Conservation (phyloP, 2,888 invertebrate genomes). For the Anagyrus pseudococci region DNA sequence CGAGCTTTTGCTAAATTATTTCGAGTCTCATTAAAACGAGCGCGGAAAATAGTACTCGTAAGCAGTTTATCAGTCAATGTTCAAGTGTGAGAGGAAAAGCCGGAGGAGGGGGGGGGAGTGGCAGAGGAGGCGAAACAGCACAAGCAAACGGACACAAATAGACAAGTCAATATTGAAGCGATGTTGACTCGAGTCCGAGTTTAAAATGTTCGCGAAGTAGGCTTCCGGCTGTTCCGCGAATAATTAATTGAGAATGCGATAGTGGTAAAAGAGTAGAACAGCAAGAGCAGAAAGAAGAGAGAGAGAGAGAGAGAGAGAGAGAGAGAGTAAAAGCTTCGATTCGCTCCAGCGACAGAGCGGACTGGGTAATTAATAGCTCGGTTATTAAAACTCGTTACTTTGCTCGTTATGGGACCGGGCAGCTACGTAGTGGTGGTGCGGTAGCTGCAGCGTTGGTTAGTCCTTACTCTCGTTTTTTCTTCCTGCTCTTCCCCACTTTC, state of each 20-base stretch:
- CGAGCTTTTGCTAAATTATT: no score
- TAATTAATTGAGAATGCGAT: constrained; percentile 38
- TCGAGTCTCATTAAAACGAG: no score
- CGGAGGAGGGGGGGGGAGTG: no score
- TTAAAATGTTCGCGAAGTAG: constrained; percentile 20
- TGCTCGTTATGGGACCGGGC: constrained; percentile 44
- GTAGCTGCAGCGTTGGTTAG: no score
- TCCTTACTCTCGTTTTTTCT: constrained; percentile 16
- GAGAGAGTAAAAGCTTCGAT: constrained; percentile 26
- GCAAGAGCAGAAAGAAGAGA: constrained; percentile 7
- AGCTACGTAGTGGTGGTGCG: no score
- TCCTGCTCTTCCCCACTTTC: constrained; percentile 21
- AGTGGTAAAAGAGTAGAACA: constrained; percentile 16
- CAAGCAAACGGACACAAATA: background rate
- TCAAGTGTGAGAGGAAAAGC: no score
- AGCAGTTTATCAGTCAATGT: no score
- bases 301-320: constrained; percentile 19
- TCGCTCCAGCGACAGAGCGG: constrained; percentile 20
- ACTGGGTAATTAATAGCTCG: constrained; percentile 49
- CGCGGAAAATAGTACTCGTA: no score
- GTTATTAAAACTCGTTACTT: constrained; percentile 49
- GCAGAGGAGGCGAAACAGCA: no score
- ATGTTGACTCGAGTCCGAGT: constrained; percentile 6
- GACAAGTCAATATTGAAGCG: constrained; percentile 8
- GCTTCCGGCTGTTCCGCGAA: constrained; percentile 9